A percentile compares a stretch with the other conserved stretches of the same genome.
Evolutionary conservation across 2,888 invertebrate genomes (phyloP).

Genomic region (Metalampra italica): DNA sequence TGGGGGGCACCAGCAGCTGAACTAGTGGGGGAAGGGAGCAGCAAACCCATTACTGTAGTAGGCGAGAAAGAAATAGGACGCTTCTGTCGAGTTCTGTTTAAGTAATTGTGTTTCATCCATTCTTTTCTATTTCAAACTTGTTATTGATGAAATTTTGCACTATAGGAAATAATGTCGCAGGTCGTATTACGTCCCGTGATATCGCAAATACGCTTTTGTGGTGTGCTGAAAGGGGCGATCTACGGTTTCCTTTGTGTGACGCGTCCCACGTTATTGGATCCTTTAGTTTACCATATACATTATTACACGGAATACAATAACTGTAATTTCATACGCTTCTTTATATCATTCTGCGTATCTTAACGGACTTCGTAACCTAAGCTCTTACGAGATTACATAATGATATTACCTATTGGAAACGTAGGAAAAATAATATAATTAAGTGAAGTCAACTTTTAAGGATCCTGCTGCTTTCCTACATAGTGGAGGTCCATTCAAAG

Average conservation of each 20-base stretch:
- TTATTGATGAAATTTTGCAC: conserved; percentile 36
- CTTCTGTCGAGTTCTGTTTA: conserved; percentile 67
- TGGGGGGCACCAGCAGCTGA: conserved; percentile 37
- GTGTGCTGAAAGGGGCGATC: conserved; percentile 1
- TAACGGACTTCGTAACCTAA: neutral
- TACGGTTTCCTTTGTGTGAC: conserved; percentile 9
- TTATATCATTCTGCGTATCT: neutral
- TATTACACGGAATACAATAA: conserved; percentile 7
- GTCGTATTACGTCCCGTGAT: conserved; percentile 2
- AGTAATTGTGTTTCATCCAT: conserved; percentile 73
- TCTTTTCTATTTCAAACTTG: conserved; percentile 50
- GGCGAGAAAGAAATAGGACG: conserved; percentile 73
- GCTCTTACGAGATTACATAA: too few relatives aligned
- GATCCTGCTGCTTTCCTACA: too few relatives aligned
- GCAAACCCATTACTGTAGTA: conserved; percentile 70
- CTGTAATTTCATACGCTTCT: conserved; percentile 6
- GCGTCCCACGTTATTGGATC: conserved; percentile 12
- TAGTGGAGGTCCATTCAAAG: too few relatives aligned
- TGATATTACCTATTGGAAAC: too few relatives aligned
- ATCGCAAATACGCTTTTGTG: conserved; percentile 1
- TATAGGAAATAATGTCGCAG: conserved; percentile 14
- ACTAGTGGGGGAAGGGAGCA: conserved; percentile 39
- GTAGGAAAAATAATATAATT: too few relatives aligned
- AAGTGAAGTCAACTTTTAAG: too few relatives aligned
- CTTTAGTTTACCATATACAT: conserved; percentile 14